Evolutionary conservation across 2,797 vertebrate species (phyloP).

Genomic region (Syndactyla subalaris): DNA sequence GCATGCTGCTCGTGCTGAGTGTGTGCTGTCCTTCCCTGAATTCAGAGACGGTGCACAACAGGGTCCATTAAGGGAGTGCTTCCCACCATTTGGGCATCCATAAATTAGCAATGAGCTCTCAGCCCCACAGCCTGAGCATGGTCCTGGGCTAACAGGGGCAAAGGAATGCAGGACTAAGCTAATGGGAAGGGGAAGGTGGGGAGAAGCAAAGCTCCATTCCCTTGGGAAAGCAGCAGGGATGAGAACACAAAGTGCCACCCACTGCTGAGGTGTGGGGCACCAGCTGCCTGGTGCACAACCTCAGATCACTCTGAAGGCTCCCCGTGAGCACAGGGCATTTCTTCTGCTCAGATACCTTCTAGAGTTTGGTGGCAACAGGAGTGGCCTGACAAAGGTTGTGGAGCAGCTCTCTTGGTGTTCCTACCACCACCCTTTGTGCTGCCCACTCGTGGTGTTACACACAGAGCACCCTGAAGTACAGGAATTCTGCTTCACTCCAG

Average conservation of each 20-base stretch:
- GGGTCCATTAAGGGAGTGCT: neutral
- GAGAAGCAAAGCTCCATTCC: neutral
- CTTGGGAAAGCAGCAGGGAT: neutral
- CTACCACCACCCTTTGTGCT: rapidly evolving
- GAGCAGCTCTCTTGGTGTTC: neutral
- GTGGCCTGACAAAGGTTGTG: neutral
- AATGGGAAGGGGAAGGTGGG: neutral
- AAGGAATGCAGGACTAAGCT: neutral
- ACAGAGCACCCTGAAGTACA: rapidly evolving
- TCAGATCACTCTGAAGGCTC: neutral
- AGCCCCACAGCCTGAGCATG: neutral
- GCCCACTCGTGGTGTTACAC: neutral
- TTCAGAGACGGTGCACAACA: neutral
- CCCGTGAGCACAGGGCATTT: neutral
- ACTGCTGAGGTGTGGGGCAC: neutral
- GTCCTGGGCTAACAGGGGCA: rapidly evolving
- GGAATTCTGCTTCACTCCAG: neutral
- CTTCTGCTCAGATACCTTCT: neutral
- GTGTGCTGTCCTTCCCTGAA: neutral
- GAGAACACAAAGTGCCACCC: neutral
- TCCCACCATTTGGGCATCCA: neutral
- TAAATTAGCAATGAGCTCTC: neutral
- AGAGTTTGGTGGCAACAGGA: neutral
- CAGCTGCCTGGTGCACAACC: neutral
- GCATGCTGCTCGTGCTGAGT: rapidly evolving